Conservation (phyloP, 1,140 invertebrate genomes). For the Branchinecta lynchi region DNA sequence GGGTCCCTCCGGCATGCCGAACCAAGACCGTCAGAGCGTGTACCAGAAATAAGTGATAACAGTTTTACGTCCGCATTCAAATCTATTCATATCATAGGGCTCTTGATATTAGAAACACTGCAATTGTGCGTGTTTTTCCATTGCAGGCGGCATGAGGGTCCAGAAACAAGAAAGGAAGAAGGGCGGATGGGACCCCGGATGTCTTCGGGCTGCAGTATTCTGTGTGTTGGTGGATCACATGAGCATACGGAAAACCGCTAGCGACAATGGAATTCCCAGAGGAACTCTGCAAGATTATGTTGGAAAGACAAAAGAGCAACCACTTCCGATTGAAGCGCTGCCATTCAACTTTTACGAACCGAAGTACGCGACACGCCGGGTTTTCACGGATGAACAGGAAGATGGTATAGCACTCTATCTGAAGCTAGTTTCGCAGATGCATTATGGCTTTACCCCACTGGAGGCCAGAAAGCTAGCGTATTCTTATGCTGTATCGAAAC, state of each 20-base stretch:
- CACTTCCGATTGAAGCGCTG: not conserved
- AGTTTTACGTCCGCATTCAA: too few relatives aligned
- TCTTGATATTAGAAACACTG: too few relatives aligned
- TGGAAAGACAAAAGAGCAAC: not conserved
- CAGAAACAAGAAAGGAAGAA: too few relatives aligned
- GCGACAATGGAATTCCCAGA: not conserved
- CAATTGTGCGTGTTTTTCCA: too few relatives aligned
- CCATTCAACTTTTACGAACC: not conserved
- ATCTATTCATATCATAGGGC: too few relatives aligned
- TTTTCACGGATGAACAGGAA: slow-evolving; percentile 3
- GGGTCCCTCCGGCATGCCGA: too few relatives aligned
- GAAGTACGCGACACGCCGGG: not conserved
- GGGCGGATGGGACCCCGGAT: too few relatives aligned
- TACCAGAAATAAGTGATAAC: too few relatives aligned
- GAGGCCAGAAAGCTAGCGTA: slow-evolving; percentile 31
- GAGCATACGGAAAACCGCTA: not conserved
- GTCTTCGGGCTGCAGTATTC: too few relatives aligned
- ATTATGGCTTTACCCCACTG: slow-evolving; percentile 25
- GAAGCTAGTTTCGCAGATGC: not conserved
- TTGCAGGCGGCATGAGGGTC: too few relatives aligned
- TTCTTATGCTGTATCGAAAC: slow-evolving; percentile 28
- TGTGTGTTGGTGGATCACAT: too few relatives aligned
- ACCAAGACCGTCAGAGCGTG: too few relatives aligned
- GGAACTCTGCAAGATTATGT: not conserved
- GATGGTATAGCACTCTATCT: not conserved